Conservation (phyloP, 2,888 invertebrate genomes). For the Cataglyphis altisquamis region DNA sequence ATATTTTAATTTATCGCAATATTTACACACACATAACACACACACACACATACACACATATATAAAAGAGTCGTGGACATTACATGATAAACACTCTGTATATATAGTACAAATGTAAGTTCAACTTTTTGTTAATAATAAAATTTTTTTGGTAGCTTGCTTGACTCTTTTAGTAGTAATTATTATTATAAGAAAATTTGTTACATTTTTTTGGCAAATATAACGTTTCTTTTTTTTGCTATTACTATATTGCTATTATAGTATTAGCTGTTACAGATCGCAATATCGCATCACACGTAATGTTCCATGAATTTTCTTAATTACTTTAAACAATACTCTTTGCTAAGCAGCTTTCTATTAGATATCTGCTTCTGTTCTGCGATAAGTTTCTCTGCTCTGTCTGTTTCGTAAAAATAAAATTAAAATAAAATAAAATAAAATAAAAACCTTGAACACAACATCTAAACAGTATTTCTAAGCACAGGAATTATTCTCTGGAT, state of each 20-base stretch:
- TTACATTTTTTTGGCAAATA: not conserved
- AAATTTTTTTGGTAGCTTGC: conserved; percentile 8
- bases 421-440: not conserved
- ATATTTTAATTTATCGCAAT: not conserved
- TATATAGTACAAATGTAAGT: not conserved
- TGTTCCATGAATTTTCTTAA: not conserved
- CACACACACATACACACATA: too few species aligned
- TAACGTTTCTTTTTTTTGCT: not conserved
- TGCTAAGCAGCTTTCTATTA: conserved; percentile 14
- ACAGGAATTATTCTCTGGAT: not conserved
- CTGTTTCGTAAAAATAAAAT: not conserved
- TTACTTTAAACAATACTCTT: not conserved
- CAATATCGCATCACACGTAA: not conserved
- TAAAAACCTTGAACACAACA: not conserved
- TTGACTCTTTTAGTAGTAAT: conserved; percentile 26
- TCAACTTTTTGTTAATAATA: not conserved
- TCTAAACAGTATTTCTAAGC: not conserved
- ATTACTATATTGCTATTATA: not conserved
- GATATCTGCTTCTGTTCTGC: not conserved
- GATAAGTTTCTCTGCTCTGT: not conserved
- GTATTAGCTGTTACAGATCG: not conserved
- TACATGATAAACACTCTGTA: not conserved
- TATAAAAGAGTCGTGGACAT: not conserved
- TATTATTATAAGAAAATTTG: not conserved
- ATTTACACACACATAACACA: not conserved